A percentile compares a stretch with the other conserved stretches of the same genome.
Conservation (phyloP, 2,888 invertebrate species). For the Dicyrtomina minuta region DNA sequence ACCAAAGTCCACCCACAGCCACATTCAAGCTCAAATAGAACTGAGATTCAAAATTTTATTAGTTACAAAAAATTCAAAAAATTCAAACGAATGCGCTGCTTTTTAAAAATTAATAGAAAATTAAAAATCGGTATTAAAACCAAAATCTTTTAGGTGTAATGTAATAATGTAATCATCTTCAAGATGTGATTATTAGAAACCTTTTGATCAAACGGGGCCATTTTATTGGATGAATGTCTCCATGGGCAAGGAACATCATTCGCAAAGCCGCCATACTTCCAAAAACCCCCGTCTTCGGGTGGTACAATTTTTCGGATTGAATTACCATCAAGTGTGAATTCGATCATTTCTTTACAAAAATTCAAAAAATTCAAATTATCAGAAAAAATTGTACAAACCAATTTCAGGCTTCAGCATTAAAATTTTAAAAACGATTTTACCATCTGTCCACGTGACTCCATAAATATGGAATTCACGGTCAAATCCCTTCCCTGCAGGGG, state of each 20-base stretch:
- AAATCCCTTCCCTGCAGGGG: slow-evolving; percentile 54
- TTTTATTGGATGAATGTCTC: slow-evolving; percentile 61
- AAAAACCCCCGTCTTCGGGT: slow-evolving; percentile 64
- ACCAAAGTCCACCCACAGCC: slow-evolving; percentile 73
- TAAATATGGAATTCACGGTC: slow-evolving; percentile 66
- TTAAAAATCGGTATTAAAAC: not conserved
- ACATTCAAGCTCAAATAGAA: slow-evolving; percentile 76
- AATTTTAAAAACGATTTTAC: slow-evolving; percentile 55
- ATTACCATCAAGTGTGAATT: slow-evolving; percentile 58
- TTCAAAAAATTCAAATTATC: not conserved
- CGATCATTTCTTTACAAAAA: slow-evolving; percentile 5
- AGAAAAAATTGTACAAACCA: not conserved
- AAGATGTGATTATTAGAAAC: slow-evolving; percentile 47
- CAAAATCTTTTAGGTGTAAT: no score
- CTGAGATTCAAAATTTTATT: slow-evolving; percentile 57
- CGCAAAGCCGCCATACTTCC: slow-evolving; percentile 65
- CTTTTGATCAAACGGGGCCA: slow-evolving; percentile 76
- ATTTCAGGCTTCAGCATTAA: not conserved
- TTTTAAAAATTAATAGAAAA: no score
- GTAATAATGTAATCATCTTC: no score
- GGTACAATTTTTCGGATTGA: slow-evolving; percentile 62
- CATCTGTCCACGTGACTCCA: slow-evolving; percentile 68
- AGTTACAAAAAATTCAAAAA: no score
- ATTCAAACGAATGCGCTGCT: no score
- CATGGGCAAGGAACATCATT: slow-evolving; percentile 55